A percentile compares a stretch with the other conserved stretches of the same genome.
These are phyloP conservation scores for Syndactyla subalaris DNA, from an alignment of 2,797 vertebrate species.

Conservation along the genomic window DNA sequence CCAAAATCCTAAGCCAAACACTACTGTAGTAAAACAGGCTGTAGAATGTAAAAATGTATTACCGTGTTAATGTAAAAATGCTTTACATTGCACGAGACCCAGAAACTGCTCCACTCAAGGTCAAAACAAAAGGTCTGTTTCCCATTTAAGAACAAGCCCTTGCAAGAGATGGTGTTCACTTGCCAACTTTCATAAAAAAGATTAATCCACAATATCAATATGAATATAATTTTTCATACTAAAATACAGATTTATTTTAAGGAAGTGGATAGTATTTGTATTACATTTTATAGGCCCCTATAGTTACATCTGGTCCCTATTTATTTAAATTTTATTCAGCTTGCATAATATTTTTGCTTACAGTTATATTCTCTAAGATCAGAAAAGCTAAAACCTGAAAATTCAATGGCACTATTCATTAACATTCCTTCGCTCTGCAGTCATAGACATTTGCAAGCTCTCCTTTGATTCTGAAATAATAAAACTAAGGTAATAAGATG, in stretches of 20 bases:
- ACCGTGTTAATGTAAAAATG: conserved; percentile 32
- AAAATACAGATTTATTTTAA: conserved; percentile 76
- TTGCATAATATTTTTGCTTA: conserved; percentile 78
- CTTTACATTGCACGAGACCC: conserved; percentile 15
- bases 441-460: conserved; percentile 73
- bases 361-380: conserved; percentile 68
- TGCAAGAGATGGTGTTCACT: conserved; percentile 39
- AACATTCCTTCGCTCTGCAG: conserved; percentile 76
- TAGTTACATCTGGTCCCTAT: conserved; percentile 77
- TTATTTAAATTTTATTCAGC: conserved; percentile 77
- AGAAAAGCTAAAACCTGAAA: conserved; percentile 74
- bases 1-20: conserved; percentile 56
- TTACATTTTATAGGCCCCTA: conserved; percentile 72
- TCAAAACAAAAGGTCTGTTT: conserved; percentile 66
- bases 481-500: conserved; percentile 79
- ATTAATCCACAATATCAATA: conserved; percentile 69
- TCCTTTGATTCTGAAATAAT: conserved; percentile 79
- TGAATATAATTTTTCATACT: conserved; percentile 76
- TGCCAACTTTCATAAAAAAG: conserved; percentile 68
- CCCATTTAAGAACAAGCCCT: conserved; percentile 60
- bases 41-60: conserved; percentile 34
- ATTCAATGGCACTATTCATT: conserved; percentile 76
- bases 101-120: conserved; percentile 48
- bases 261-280: conserved; percentile 76
- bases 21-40: conserved; percentile 53